Evolutionary conservation across 2,888 invertebrate genomes (phyloP).

Genomic region (Eueremaeus valkanovi): DNA sequence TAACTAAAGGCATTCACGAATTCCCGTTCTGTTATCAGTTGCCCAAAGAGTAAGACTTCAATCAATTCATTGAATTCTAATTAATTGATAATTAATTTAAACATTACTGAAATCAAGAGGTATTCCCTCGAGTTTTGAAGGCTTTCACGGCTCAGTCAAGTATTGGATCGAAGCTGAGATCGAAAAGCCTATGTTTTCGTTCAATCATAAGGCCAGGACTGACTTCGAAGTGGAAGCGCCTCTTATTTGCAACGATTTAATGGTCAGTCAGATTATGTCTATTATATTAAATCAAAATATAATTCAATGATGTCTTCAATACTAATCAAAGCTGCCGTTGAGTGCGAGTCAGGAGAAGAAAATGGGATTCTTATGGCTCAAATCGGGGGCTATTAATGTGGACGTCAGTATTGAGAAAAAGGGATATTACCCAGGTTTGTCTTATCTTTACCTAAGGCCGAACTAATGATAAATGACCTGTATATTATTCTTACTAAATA

Average conservation of each 20-base stretch:
- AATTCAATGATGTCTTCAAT: not conserved
- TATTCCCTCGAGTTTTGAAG: constrained; percentile 16
- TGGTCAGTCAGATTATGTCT: not conserved
- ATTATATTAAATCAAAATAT: not conserved
- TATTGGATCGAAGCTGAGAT: constrained; percentile 31
- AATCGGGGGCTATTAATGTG: not conserved
- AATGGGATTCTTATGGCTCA: constrained; percentile 15
- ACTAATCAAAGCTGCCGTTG: not conserved
- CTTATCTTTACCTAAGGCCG: not conserved
- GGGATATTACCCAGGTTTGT: constrained; percentile 6
- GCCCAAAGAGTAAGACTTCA: constrained; percentile 32
- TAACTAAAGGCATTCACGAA: constrained; percentile 26
- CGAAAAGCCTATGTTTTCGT: constrained; percentile 24
- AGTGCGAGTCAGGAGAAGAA: not conserved
- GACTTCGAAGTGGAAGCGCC: constrained; percentile 27
- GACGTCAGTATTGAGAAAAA: not conserved
- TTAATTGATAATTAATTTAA: not conserved
- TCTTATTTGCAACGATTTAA: constrained; percentile 6
- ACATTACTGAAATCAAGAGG: not conserved
- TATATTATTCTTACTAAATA: not conserved
- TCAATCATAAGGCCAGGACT: constrained; percentile 16
- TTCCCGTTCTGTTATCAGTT: constrained; percentile 12
- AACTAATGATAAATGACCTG: not conserved
- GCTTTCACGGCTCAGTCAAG: constrained; percentile 20
- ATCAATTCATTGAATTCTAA: not conserved